Evolutionary conservation across 2,888 invertebrate genomes (phyloP).

Genomic region (Platerodrilus igneus): DNA sequence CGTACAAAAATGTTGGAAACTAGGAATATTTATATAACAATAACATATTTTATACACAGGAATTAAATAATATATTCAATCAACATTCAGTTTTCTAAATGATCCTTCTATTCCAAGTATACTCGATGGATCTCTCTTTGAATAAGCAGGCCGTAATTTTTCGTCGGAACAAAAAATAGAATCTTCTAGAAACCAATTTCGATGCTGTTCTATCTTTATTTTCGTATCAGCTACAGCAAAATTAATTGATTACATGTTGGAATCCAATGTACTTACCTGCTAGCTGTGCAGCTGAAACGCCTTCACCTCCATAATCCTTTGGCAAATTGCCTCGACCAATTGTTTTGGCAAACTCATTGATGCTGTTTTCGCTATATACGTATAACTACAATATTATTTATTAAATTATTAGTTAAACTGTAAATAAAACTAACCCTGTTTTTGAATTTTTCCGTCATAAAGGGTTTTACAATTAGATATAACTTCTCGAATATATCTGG

Average conservation of each 20-base stretch:
- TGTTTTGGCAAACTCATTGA: slow-evolving; percentile 54
- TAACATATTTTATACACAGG: too few species aligned
- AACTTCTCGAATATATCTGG: slow-evolving; percentile 56
- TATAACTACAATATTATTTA: slow-evolving; percentile 46
- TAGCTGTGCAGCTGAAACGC: slow-evolving; percentile 51
- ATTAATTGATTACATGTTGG: too few species aligned
- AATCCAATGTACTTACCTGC: slow-evolving; percentile 50
- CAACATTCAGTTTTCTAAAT: slow-evolving; percentile 52
- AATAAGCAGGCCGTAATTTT: slow-evolving; percentile 51
- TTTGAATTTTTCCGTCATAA: slow-evolving; percentile 59
- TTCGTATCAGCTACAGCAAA: slow-evolving; percentile 53
- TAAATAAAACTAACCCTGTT: slow-evolving; percentile 56
- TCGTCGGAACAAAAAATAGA: slow-evolving; percentile 50
- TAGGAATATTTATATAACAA: too few species aligned
- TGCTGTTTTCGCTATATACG: slow-evolving; percentile 49
- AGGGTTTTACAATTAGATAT: slow-evolving; percentile 54
- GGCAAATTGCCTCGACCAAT: slow-evolving; percentile 58
- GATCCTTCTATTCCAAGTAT: slow-evolving; percentile 55
- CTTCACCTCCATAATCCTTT: slow-evolving; percentile 62
- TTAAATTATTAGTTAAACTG: too few species aligned
- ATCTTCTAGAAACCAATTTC: slow-evolving; percentile 53
- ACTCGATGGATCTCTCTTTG: slow-evolving; percentile 50
- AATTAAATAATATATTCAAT: too few species aligned
- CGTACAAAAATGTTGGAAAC: too few species aligned
- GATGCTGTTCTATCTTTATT: slow-evolving; percentile 50